Evolutionary conservation across 2,888 invertebrate genomes (phyloP).

Genomic region (Trissolcus brochymenae): DNA sequence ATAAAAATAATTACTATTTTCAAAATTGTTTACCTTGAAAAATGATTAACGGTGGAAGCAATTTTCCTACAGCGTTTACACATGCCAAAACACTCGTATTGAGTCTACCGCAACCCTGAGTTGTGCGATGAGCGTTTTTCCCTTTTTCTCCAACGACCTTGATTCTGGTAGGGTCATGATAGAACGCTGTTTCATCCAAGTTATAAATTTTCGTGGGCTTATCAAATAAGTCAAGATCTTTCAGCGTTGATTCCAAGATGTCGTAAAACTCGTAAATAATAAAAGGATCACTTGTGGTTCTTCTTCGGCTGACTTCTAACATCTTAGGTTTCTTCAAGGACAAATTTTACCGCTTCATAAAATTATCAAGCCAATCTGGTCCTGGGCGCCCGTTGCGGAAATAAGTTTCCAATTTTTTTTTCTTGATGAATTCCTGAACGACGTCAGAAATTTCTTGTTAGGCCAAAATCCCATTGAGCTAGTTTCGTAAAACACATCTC

Average conservation of each 20-base stretch:
- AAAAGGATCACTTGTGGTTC: constrained; percentile 29
- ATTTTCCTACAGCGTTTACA: no score
- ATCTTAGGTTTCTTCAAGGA: constrained; percentile 11
- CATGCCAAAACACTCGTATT: no score
- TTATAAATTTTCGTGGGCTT: no score
- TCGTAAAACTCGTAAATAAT: constrained; percentile 33
- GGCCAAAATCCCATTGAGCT: constrained; percentile 26
- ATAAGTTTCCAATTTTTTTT: constrained; percentile 5
- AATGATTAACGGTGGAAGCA: no score
- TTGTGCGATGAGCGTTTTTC: no score
- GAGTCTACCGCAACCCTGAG: no score
- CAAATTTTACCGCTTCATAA: constrained; percentile 13
- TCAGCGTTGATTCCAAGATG: constrained; percentile 1
- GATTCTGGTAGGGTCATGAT: no score
- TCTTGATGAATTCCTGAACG: constrained; percentile 8
- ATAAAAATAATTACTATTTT: no score
- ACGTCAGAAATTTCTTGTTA: constrained; percentile 13
- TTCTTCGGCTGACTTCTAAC: constrained; percentile 11
- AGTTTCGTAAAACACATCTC: constrained; percentile 21
- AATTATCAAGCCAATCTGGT: constrained; percentile 9
- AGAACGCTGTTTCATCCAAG: no score
- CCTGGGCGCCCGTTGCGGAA: constrained; percentile 10
- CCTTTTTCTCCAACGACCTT: no score
- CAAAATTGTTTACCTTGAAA: no score
- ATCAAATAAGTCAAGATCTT: constrained; percentile 3